These are phyloP conservation scores for Brevimyrus niger DNA, from an alignment of 2,113 vertebrate genomes.

Conservation along the genomic window DNA sequence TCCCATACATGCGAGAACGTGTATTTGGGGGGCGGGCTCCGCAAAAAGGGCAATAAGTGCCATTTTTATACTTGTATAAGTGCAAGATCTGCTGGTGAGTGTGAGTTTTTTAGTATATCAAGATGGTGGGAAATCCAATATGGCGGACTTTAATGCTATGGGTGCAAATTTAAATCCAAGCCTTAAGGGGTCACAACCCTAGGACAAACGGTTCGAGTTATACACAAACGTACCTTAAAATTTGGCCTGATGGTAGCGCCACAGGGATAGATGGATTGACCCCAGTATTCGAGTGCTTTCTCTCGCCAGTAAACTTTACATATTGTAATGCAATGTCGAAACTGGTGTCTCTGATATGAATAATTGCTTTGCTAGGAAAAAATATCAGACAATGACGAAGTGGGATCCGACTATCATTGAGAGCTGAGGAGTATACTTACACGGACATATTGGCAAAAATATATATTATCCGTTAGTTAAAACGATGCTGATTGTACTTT, in stretches of 20 bases:
- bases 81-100: neutral
- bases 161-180: neutral
- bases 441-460: neutral
- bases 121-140: neutral
- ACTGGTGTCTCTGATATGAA: neutral
- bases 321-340: neutral
- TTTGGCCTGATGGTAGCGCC: neutral
- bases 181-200: neutral
- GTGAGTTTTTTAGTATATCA: neutral
- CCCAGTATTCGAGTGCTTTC: neutral
- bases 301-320: neutral
- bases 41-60: neutral
- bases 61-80: neutral
- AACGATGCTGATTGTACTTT: neutral
- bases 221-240: neutral
- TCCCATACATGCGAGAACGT: neutral
- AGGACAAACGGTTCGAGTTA: neutral
- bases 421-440: neutral
- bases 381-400: neutral
- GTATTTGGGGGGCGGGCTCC: neutral
- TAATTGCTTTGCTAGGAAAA: neutral
- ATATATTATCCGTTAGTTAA: neutral
- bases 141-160: neutral
- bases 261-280: neutral
- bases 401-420: neutral